Conservation (phyloP, 2,888 invertebrate species). For the Ptychoptera contaminata region DNA sequence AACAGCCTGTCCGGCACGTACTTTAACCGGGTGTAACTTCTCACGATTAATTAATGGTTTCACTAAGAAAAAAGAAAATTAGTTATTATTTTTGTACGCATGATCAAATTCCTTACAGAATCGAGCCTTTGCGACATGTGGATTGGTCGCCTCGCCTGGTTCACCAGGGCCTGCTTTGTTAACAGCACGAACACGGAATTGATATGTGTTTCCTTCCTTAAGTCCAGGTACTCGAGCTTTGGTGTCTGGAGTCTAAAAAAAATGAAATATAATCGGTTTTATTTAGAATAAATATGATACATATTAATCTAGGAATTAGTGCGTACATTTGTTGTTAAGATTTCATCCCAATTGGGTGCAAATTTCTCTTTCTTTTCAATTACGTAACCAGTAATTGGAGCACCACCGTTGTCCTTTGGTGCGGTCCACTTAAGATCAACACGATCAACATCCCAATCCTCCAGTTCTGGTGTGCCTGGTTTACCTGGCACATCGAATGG, state of each 20-base stretch:
- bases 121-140: slow-evolving; percentile 73
- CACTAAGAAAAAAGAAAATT: slow-evolving; percentile 36
- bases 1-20: slow-evolving; percentile 79
- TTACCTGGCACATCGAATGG: slow-evolving; percentile 81
- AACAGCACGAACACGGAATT: slow-evolving; percentile 86
- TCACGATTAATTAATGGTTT: slow-evolving; percentile 92
- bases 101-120: too few species aligned
- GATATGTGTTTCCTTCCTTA: slow-evolving; percentile 82
- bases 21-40: slow-evolving; percentile 72
- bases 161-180: slow-evolving; percentile 92
- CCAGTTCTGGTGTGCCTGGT: slow-evolving; percentile 72
- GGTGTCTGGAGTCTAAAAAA: slow-evolving; percentile 48
- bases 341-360: slow-evolving; percentile 75
- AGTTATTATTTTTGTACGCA: neutral
- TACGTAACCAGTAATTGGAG: slow-evolving; percentile 92
- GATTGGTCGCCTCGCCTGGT: slow-evolving; percentile 76
- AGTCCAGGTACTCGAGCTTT: slow-evolving; percentile 73
- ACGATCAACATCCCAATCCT: slow-evolving; percentile 79
- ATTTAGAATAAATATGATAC: too few species aligned
- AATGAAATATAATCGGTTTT: too few species aligned
- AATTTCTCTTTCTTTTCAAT: slow-evolving; percentile 83
- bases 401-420: slow-evolving; percentile 91
- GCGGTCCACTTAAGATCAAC: slow-evolving; percentile 87
- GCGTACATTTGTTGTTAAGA: slow-evolving; percentile 52
- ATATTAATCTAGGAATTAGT: too few species aligned